Conservation (phyloP, 2,797 vertebrate genomes). For the Hemibagrus guttatus region DNA sequence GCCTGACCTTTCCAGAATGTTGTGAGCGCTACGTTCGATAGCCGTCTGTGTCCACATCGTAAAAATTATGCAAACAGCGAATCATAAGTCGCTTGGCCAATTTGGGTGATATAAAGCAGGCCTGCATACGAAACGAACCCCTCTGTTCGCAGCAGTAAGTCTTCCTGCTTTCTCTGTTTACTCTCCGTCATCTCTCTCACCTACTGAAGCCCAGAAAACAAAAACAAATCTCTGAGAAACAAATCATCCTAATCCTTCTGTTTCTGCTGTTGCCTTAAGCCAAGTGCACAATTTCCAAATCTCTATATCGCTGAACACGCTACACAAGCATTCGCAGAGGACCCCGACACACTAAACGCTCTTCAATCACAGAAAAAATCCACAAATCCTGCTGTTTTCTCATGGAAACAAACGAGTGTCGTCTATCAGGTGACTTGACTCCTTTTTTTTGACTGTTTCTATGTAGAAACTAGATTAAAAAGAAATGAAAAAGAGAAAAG, state of each 20-base stretch:
- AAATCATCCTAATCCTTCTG: conserved; percentile 22
- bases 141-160: conserved; percentile 17
- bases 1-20: conserved; percentile 51
- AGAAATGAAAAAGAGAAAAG: not conserved
- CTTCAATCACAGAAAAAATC: not conserved
- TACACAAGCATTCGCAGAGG: not conserved
- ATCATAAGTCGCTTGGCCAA: conserved; percentile 28
- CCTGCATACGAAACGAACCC: conserved; percentile 27
- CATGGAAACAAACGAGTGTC: not conserved
- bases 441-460: not conserved
- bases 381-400: not conserved
- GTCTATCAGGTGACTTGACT: not conserved
- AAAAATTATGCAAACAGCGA: conserved; percentile 35
- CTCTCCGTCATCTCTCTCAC: conserved; percentile 5
- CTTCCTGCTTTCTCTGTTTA: not conserved
- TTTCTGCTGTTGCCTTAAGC: conserved; percentile 35
- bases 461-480: not conserved
- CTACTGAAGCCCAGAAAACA: conserved; percentile 16
- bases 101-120: conserved; percentile 31
- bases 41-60: not conserved
- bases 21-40: conserved; percentile 12
- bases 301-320: not conserved
- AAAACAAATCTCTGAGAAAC: conserved; percentile 5
- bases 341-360: not conserved
- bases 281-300: conserved; percentile 5